Evolutionary conservation across 2,113 vertebrate genomes (phyloP), one percentile per base, ranked within the genome.

Genomic region (Ranitomeya variabilis): DNA sequence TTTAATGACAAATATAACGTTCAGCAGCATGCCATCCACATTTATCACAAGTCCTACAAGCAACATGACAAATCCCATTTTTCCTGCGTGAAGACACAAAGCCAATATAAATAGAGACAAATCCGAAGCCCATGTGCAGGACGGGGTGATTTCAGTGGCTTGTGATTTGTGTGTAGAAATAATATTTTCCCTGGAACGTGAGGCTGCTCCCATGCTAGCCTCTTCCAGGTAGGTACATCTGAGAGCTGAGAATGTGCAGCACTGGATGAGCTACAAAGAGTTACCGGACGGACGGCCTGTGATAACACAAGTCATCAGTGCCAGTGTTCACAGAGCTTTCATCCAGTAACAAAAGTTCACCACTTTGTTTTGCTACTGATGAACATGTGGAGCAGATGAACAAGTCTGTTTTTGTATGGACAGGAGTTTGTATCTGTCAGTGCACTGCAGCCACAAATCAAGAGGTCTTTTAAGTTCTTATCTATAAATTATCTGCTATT

Each of bases 101-200:
- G 51, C 45, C 66, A 79, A 79, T 31, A 51, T 66, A 80, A 87
- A 54, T 60, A 26, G 19, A 67, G 37, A 54, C 7, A 54, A 80
- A 8, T n/a, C 62, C 21, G 60, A 26, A 21, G 18, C 13, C 37
- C 9, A 19, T 23, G 54, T 14, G 59, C 11, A 37, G 45, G 6
- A 19, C 74, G 11, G 64, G 23, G 13, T 45, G 59, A 69, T 85
- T 9, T 57, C 14, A 67, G 14, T 55, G 55, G 71, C 19, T 66
- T 18, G 9, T 85, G 67, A 85, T 77, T 59, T 62, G 59, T 89
- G 78, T 84, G 80, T 21, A 84, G n/a, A 77, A 66, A 82, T 69
- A 79, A 85, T 85, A 85, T 89, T 85, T 67, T 52, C 21, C 37
- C 87, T 69, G 37, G 52, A 26, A 85, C 55, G 13, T 51, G 54